These are phyloP conservation scores for Daubentonia madagascariensis DNA, from an alignment of 2,113 vertebrate species.

Conservation along the genomic window DNA sequence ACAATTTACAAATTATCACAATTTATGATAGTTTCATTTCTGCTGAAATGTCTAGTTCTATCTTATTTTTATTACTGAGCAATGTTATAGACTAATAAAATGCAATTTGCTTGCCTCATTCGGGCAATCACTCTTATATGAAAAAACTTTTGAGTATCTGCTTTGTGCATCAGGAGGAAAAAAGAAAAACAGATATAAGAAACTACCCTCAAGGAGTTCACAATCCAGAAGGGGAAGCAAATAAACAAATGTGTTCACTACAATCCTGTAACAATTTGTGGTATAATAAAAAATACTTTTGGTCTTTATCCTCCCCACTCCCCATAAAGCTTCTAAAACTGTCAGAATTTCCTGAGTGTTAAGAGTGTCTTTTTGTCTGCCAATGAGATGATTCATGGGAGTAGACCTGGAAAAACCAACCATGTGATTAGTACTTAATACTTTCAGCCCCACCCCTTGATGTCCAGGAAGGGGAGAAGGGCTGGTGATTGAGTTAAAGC, in stretches of 20 bases:
- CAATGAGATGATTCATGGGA: background rate
- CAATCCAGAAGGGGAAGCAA: background rate
- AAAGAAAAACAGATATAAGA: background rate
- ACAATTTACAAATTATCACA: background rate
- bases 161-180: background rate
- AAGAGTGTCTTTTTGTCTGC: background rate
- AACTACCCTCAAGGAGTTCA: background rate
- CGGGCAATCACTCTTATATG: background rate
- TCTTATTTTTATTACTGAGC: background rate
- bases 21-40: constrained; percentile 13
- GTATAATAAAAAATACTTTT: background rate
- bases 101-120: background rate
- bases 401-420: background rate
- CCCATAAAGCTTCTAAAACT: background rate
- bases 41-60: background rate
- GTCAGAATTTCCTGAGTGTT: background rate
- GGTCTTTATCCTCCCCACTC: background rate
- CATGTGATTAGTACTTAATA: background rate
- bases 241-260: background rate
- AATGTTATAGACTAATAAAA: background rate
- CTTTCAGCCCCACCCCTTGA: background rate
- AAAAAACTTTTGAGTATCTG: background rate
- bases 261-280: background rate
- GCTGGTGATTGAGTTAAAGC: background rate
- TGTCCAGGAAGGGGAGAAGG: background rate